Base-by-base conservation (phyloP, 2,797 vertebrate genomes). In the Sebastes melanostomus region DNA sequence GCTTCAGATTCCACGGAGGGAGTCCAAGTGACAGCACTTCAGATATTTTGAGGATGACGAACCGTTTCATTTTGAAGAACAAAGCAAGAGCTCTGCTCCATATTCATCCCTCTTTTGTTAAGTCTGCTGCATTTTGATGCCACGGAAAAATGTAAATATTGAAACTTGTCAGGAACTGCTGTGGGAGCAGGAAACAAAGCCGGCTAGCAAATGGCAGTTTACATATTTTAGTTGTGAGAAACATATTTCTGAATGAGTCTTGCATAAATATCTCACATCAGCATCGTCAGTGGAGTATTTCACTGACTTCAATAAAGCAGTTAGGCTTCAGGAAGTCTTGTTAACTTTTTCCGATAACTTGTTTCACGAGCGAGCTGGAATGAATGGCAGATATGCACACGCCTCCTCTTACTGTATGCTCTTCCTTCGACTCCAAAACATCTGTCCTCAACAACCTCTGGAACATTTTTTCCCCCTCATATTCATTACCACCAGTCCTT, bases 81-180 rank as follows among this genome's bases (percentile, higher is more conserved):
- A 96, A 93, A 84, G 90, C 92, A 77, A 82, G 73, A 87, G 87
- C 86, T 93, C 92, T 84, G 91, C 93, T 89, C 91, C 90, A 86
- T 80, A 78, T 86, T 86, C 83, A 93, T 83, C 87, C 91, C 88
- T 81, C 82, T 90, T 92, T 88, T 95, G 91, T 93, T 96, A 94
- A 96, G 93, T 94, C 95, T 96, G 92, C 88, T 92, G 92, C 93
- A 94, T 96, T 95, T 93, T 95, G 89, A 94, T 94, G 91, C 91
- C 85, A 92, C 77, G 32, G 87, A 96, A 96, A 89, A 94, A 95
- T 96, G 96, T 96, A 97, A 98, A 97, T 97, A 97, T 97, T 98
- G 95, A 97, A 96, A 95, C 85, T 86, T 94, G 94, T 94, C 94
- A 94, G 94, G 91, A 89, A 92, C 90, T 91, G 93, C 70, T 60